phyloP scores from a whole-genome alignment of 1,140 invertebrate species.

The Harlomillsia oculata region DNA sequence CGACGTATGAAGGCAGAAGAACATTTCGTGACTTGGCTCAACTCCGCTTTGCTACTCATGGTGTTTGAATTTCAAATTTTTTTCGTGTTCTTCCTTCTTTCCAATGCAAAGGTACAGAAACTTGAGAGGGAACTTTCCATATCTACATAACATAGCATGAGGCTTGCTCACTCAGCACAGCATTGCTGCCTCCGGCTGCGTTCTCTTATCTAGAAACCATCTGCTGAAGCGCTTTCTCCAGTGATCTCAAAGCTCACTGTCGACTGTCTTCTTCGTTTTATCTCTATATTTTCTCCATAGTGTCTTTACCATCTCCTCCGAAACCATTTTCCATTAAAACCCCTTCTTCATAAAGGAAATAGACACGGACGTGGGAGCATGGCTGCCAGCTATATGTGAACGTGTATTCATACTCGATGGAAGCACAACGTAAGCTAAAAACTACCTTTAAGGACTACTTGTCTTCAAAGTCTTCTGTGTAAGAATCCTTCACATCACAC shows the following conservation, averaged over 20 bases:
- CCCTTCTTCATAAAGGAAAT: not conserved
- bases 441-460: no score
- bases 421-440: no score
- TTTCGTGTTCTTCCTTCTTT: slow-evolving; percentile 2
- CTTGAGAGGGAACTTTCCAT: not conserved
- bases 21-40: no score
- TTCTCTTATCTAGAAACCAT: not conserved
- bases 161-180: not conserved
- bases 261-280: not conserved
- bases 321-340: not conserved
- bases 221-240: not conserved
- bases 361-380: not conserved
- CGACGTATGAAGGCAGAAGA: no score
- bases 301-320: not conserved
- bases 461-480: no score
- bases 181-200: not conserved
- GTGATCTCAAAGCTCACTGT: no score
- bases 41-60: no score
- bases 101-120: slow-evolving; percentile 6
- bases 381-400: not conserved
- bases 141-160: not conserved
- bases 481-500: no score
- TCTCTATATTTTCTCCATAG: not conserved
- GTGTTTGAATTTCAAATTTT: slow-evolving; percentile 20
- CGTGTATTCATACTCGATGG: not conserved